Evolutionary conservation across 2,888 invertebrate species (phyloP), one percentile per base, ranked within the genome.

Genomic region (Glyphotaelius pellucidus): DNA sequence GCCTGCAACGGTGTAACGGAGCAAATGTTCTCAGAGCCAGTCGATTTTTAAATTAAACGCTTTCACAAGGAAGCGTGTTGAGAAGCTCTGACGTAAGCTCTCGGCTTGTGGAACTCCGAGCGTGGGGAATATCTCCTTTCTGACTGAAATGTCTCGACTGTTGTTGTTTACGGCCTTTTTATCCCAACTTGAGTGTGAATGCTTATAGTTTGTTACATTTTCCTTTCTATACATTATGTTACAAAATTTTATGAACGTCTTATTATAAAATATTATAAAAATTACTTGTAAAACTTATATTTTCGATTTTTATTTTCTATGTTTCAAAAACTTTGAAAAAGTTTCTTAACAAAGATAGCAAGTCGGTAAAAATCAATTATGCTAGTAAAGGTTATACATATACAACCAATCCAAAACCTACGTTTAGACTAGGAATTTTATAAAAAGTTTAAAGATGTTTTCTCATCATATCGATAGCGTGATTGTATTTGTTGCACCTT

Each of bases 61-160:
- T 47, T 9, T 67, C 67, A 67, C 25, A 25, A 9, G 67, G 25
- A 25, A 67, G 0, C 67, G 9, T n/a, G 9, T 67, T 67, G 67
- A 67, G 25, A 67, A 25, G 7, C 67, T 9, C 67, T n/a, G 67
- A 25, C 67, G 15, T 81, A 81, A 81, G 81, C 81, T 31, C 42
- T 89, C 80, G 80, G n/a, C 80, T 81, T 15, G 38, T 12, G 7
- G 38, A 83, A 35, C 52, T 87, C 87, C 52, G 52, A 31, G 67
- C 52, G 67, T 31, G 67, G 88, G 47, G 81, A 67, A 83, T 92
- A 88, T 87, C 67, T 42, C 79, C 90, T 86, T 90, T 90, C 90
- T 84, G 32, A 47, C 83, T 90, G 90, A 90, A 35, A 92, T 85
- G 35, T n/a, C 35, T 38, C 12, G 19, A 32, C 52, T 87, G 30